Evolutionary conservation across 2,888 invertebrate genomes (phyloP).

Genomic region (Amaurobius ferox): DNA sequence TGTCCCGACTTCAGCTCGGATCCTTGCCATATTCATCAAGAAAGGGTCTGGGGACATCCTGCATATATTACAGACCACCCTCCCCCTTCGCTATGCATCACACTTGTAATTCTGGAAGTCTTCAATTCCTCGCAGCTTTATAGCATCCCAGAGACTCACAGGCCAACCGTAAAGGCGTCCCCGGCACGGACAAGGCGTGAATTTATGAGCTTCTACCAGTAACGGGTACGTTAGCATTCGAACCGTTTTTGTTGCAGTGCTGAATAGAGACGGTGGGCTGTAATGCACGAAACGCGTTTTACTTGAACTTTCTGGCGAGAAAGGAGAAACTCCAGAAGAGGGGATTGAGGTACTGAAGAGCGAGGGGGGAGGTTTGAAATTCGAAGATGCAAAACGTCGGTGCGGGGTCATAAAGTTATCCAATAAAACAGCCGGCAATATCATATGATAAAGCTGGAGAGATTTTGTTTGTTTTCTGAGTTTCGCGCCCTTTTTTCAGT

Average conservation of each 20-base stretch:
- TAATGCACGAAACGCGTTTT: constrained; percentile 37
- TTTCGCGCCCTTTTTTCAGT: constrained; percentile 5
- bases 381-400: constrained; percentile 70
- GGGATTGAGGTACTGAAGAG: neutral
- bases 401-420: constrained; percentile 71
- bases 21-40: constrained; percentile 64
- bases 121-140: constrained; percentile 71
- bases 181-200: constrained; percentile 55
- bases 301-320: constrained; percentile 38
- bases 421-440: constrained; percentile 68
- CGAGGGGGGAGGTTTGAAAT: constrained; percentile 28
- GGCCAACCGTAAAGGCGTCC: constrained; percentile 63
- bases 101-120: constrained; percentile 72
- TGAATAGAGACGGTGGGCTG: constrained; percentile 38
- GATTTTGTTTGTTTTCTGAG: constrained; percentile 31
- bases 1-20: constrained; percentile 60
- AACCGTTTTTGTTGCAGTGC: constrained; percentile 48
- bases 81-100: constrained; percentile 53
- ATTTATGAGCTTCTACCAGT: constrained; percentile 69
- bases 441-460: constrained; percentile 65
- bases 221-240: constrained; percentile 62
- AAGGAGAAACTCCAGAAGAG: constrained; percentile 26
- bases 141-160: constrained; percentile 68
- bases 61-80: constrained; percentile 57
- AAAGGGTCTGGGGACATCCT: constrained; percentile 55